A percentile compares a stretch with the other conserved stretches of the same genome.
phyloP scores from a whole-genome alignment of 1,140 invertebrate genomes.

The Thaumatotibia leucotreta region DNA sequence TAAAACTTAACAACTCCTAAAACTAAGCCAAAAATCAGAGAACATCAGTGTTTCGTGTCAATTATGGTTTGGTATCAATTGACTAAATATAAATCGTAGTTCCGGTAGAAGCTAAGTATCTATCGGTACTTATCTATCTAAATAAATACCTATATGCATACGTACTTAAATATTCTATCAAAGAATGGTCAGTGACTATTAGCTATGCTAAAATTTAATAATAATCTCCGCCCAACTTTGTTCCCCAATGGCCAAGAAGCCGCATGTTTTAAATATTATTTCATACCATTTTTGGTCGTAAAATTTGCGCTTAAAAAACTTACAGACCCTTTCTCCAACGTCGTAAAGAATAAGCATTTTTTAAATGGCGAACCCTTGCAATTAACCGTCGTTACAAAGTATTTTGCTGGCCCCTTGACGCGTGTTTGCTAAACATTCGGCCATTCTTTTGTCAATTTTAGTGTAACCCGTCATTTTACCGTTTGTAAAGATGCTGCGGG shows the following conservation, averaged over 20 bases:
- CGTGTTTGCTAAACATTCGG: conserved; percentile 51
- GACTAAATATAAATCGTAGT: no score
- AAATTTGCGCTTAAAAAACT: not conserved
- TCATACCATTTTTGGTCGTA: not conserved
- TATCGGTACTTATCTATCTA: no score
- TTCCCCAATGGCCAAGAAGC: not conserved
- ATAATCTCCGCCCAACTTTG: not conserved
- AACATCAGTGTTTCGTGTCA: no score
- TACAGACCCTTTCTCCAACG: conserved; percentile 33
- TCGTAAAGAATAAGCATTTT: conserved; percentile 39
- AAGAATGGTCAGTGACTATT: no score
- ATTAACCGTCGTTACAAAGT: conserved; percentile 54
- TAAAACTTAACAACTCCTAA: no score
- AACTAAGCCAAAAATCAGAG: no score
- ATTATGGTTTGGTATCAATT: no score
- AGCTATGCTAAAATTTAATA: no score
- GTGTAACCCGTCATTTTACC: conserved; percentile 48
- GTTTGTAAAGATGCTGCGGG: conserved; percentile 15
- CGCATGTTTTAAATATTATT: not conserved
- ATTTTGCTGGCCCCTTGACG: conserved; percentile 28
- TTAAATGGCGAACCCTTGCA: conserved; percentile 55
- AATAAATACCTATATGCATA: no score
- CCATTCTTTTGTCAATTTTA: conserved; percentile 42
- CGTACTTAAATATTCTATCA: no score
- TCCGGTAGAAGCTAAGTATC: no score